Evolutionary conservation across 2,797 vertebrate species (phyloP), one percentile per base, ranked within the genome.

Genomic region (Clarias laeviceps): DNA sequence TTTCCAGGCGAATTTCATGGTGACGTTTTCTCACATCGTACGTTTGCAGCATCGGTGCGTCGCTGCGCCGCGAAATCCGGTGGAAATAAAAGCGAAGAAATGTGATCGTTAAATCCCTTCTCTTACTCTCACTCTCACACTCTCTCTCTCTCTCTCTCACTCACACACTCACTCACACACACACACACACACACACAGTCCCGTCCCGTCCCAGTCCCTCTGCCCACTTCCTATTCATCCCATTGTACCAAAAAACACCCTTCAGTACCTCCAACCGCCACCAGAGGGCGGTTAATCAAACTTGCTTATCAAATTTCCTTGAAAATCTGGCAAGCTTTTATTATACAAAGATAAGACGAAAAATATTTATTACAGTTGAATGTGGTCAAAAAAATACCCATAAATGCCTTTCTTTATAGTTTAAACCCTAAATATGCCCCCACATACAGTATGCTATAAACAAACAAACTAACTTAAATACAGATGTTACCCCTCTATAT

Each of bases 1-100:
- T 96, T 94, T 97, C 97, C 97, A 97, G 93, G 96, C 96, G 94
- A 97, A 96, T 96, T 96, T 97, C 97, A 98, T 98, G 92, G 95
- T 97, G 94, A 95, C 93, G 81, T 92, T 91, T 93, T 95, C 94
- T 93, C 92, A 93, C 95, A 93, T 95, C 91, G 85, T 95, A 93
- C 90, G 90, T 91, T 77, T 90, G 91, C 93, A 89, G 93, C 96
- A 94, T 96, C 91, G 89, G 94, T 91, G 87, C 91, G 87, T 81
- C 82, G 84, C 61, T 54, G 79, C 72, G 88, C 89, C 92, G 92
- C 92, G 54, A 65, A 70, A 57, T 85, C 87, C 54, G 89, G 37
- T 37, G 8, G 32, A 40, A 64, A 50, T 12, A 64, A 61, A 32
- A 15, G 14, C 14, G 4, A n/a, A 24, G 40, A 76, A 74, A 74